phyloP scores from a whole-genome alignment of 30 jellyfish, hydroid and myxozoan genomes.

The Mastigias papua region DNA sequence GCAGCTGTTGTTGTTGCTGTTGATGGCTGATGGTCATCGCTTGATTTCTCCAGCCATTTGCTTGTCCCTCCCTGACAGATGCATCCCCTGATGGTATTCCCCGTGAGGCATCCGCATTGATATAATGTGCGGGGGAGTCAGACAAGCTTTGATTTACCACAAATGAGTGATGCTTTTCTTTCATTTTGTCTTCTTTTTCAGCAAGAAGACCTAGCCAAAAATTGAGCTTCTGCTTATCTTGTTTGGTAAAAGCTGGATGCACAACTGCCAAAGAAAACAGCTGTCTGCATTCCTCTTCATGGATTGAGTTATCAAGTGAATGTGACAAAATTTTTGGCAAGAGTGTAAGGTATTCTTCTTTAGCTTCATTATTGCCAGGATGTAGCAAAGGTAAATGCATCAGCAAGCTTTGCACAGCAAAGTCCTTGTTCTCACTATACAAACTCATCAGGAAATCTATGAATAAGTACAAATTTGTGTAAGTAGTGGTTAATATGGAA shows the following conservation, averaged over 20 bases:
- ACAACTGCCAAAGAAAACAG: constrained; percentile 90
- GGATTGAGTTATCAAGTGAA: constrained; percentile 93
- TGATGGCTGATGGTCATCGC: constrained; percentile 4
- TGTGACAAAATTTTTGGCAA: constrained; percentile 94
- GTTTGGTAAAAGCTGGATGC: constrained; percentile 98
- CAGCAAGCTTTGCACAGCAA: constrained; percentile 97
- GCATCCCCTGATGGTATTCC: constrained; percentile 38
- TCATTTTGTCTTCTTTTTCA: constrained; percentile 84
- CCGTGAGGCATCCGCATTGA: constrained; percentile 46
- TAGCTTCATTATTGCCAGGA: constrained; percentile 98
- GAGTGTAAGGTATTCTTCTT: constrained; percentile 89
- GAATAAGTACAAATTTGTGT: background rate
- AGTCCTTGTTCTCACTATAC: constrained; percentile 94
- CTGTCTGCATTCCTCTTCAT: constrained; percentile 98
- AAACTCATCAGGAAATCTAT: constrained; percentile 86
- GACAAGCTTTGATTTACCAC: constrained; percentile 58
- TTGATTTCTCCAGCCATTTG: constrained; percentile 94
- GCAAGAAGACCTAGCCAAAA: constrained; percentile 92
- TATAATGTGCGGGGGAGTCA: constrained; percentile 81
- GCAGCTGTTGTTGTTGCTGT: constrained; percentile 41
- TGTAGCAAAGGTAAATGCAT: constrained; percentile 94
- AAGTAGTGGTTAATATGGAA: too few species aligned
- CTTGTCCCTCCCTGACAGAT: too few species aligned
- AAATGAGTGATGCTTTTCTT: constrained; percentile 61
- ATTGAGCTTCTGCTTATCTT: constrained; percentile 83